Percentiles rank a stretch among this genome's conserved stretches.
phyloP scores from a whole-genome alignment of 2,888 invertebrate species.

The Drosophila koepferae region DNA sequence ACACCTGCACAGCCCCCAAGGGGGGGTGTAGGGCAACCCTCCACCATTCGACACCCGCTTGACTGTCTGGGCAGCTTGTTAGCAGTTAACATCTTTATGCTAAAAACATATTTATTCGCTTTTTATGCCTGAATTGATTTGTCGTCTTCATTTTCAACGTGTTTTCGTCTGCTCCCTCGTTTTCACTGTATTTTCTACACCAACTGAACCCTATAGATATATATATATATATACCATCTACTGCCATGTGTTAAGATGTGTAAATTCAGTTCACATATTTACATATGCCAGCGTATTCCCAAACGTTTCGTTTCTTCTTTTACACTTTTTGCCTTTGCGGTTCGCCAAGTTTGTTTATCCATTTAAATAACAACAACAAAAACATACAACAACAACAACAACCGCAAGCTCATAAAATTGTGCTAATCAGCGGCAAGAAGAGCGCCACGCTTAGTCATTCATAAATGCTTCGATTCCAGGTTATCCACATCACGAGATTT shows the following conservation, averaged over 20 bases:
- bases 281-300: conserved; percentile 60
- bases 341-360: conserved; percentile 72
- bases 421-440: conserved; percentile 63
- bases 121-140: conserved; percentile 82
- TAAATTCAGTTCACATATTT: conserved; percentile 63
- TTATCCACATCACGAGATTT: background rate
- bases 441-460: conserved; percentile 58
- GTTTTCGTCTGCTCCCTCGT: conserved; percentile 57
- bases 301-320: conserved; percentile 39
- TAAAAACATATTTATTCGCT: conserved; percentile 81
- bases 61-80: conserved; percentile 59
- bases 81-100: conserved; percentile 80
- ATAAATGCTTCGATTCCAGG: conserved; percentile 23
- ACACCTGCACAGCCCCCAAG: conserved; percentile 34
- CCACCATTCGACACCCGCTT: background rate
- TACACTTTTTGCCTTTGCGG: conserved; percentile 47
- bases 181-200: conserved; percentile 27
- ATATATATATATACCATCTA: conserved; percentile 9
- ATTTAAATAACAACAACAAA: conserved; percentile 52
- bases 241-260: conserved; percentile 54
- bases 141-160: conserved; percentile 74
- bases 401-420: conserved; percentile 45
- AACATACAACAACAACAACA: conserved; percentile 26
- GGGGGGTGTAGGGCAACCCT: background rate
- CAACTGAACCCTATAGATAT: conserved; percentile 22